phyloP scores from a whole-genome alignment of 2,113 vertebrate species.

The Paedocypris sp. region DNA sequence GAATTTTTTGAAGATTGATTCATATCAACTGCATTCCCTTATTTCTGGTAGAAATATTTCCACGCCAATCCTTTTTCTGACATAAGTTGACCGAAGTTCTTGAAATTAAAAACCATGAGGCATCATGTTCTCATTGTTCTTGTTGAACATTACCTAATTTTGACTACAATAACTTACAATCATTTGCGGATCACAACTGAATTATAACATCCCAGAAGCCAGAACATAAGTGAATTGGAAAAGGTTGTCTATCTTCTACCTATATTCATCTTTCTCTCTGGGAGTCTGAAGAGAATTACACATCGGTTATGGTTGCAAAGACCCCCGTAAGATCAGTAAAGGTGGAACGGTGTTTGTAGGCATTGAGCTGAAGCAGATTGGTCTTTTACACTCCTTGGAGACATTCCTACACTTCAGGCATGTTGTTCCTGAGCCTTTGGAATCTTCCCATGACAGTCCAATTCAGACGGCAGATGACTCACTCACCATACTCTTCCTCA shows the following conservation, averaged over 20 bases:
- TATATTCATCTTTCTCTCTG: not conserved
- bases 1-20: too few relatives aligned
- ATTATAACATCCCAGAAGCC: too few relatives aligned
- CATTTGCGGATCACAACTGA: too few relatives aligned
- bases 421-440: slow-evolving; percentile 13
- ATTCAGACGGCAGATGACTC: slow-evolving; percentile 30
- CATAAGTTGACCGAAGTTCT: too few relatives aligned
- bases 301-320: slow-evolving; percentile 24
- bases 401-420: slow-evolving; percentile 13
- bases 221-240: too few relatives aligned
- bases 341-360: slow-evolving; percentile 15
- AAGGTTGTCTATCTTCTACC: not conserved
- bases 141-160: too few relatives aligned
- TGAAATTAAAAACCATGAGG: too few relatives aligned
- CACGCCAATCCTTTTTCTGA: too few relatives aligned
- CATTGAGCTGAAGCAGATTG: slow-evolving; percentile 10
- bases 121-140: too few relatives aligned
- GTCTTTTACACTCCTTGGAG: not conserved
- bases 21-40: too few relatives aligned
- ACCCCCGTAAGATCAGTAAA: slow-evolving; percentile 27
- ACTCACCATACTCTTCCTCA: slow-evolving; percentile 16
- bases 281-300: slow-evolving; percentile 9
- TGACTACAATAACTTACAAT: too few relatives aligned
- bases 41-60: too few relatives aligned
- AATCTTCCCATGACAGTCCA: not conserved